Base-by-base conservation (phyloP, 2,888 invertebrate species). In the Heliconius hortense region DNA sequence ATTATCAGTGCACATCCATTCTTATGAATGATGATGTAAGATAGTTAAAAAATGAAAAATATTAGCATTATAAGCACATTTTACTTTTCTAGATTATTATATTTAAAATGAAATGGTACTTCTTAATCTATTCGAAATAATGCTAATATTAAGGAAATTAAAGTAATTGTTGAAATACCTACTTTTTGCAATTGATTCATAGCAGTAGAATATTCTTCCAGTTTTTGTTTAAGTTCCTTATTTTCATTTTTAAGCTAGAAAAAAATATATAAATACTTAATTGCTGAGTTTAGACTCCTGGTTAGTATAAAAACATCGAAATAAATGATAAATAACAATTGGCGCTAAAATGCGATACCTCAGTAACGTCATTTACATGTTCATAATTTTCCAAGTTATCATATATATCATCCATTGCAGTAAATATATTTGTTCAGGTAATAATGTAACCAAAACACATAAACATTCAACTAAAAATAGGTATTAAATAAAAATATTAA, bases 1-100 rank as follows among this genome's bases (percentile, higher is more conserved):
- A 90, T 86, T 86, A 85, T 93, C 90, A 93, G 90, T 92, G 89
- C 85, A 87, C 84, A 90, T 89, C 88, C 87, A 85, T 88, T 84
- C 91, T 71, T 26, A 39, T 26, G 26, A 35, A 8, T 18, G 31
- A 48, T 53, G 39, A 72, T 64, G 5, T 48, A 48, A 39, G 28
- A 43, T 39, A 69, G 48, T 7, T n/a, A 18, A 71, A 39, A n/a
- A 2, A 26, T 26, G 4, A n/a, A 68, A 68, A 11, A 69, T 31
- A 56, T 56, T 69, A 69, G 56, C 15, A 69, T 31, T 69, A 53
- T 13, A 31, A 68, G 4, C 15, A 35, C 64, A 13, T 26, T 64
- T 39, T 64, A 13, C 4, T 21, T 31, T 63, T 21, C 15, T 63
- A 21, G 15, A 60, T n/a, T n/a, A 48, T 59, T 59, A 26, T 59